These are phyloP conservation scores for Paguma larvata DNA, from an alignment of 2,797 vertebrate species.

Conservation along the genomic window DNA sequence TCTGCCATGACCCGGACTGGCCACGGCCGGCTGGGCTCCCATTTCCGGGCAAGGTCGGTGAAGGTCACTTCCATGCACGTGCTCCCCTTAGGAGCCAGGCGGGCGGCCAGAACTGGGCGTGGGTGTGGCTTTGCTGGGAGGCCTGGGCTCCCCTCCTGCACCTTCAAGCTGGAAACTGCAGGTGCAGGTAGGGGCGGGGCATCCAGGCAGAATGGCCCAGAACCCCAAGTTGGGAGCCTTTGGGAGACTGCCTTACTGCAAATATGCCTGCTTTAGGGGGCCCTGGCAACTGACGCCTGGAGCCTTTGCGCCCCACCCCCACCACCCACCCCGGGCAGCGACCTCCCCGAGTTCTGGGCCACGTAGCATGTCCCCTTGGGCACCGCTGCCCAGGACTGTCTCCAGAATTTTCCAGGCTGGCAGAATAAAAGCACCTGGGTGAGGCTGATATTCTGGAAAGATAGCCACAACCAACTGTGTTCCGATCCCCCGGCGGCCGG, in stretches of 20 bases:
- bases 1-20: rapidly evolving
- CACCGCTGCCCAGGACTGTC: rapidly evolving
- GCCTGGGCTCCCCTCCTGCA: rapidly evolving
- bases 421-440: neutral
- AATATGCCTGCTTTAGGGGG: neutral
- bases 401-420: neutral
- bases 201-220: neutral
- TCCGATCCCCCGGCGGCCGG: rapidly evolving
- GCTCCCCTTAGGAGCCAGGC: neutral
- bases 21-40: rapidly evolving
- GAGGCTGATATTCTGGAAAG: neutral
- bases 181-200: rapidly evolving
- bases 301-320: rapidly evolving
- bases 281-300: rapidly evolving
- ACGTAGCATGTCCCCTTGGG: too few species aligned
- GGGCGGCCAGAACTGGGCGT: neutral
- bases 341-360: neutral
- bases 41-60: neutral
- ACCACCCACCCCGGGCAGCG: rapidly evolving
- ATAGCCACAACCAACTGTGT: rapidly evolving
- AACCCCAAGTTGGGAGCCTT: neutral
- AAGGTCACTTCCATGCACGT: neutral
- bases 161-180: rapidly evolving
- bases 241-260: neutral
- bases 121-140: rapidly evolving